Base-by-base conservation (phyloP, 2,797 vertebrate species). In the Melanotaenia pygmaea region DNA sequence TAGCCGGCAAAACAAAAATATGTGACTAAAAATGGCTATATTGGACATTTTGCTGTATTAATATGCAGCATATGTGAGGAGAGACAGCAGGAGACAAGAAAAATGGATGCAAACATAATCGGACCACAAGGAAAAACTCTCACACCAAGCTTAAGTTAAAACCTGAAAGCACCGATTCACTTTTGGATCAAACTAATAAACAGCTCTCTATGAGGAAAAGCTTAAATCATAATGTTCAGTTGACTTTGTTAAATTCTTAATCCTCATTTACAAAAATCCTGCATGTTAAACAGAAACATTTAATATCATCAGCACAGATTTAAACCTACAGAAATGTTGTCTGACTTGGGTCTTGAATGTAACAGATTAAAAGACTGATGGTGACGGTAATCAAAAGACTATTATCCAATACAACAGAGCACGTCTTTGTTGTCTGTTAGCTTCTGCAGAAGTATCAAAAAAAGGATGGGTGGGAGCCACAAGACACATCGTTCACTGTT, bases 401-500 rank as follows among this genome's bases (percentile, higher is more conserved):
- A 35, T 3, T 16, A n/a, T n/a, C 18, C 2, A n/a, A 47, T 11
- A 40, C 53, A 20, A 38, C 22, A 54, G 13, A 37, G 22, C 12
- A 60, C 24, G 10, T 9, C 8, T 59, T 54, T 28, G n/a, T 26
- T 56, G 16, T 34, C 2, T 22, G 26, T 2, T 8, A 37, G 24
- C 58, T 22, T 34, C n/a, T 34, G 11, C 0, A 22, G 28, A 47
- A 56, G 24, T 34, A 47, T 51, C 61, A 30, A 74, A 35, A 38
- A 40, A 32, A 59, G 58, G 0, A 9, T 51, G 47, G 20, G 50
- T 57, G 50, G 28, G 11, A 68, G 40, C 45, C 22, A 45, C 45
- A 35, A 70, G 57, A 18, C 22, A 8, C 43, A 45, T 63, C 37
- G 59, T 59, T 70, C 28, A 70, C 38, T 66, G 68, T 81, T 79